A percentile compares a stretch with the other conserved stretches of the same genome.
These are phyloP conservation scores for Zonitis immaculata DNA, from an alignment of 2,888 invertebrate species.

Conservation along the genomic window DNA sequence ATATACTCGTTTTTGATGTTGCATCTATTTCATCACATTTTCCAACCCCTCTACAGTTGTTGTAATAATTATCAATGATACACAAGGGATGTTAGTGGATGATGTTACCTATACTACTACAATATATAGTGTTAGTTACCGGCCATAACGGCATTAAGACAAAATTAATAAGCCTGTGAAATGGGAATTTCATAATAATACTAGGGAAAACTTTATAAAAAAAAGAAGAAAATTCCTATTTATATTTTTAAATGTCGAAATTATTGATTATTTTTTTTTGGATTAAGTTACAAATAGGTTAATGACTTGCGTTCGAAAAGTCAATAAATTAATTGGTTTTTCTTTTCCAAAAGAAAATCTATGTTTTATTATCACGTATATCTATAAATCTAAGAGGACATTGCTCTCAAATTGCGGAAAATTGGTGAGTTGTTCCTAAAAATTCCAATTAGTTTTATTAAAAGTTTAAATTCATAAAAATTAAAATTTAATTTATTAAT, in stretches of 20 bases:
- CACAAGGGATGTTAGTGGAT: slow-evolving; percentile 38
- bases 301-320: neutral
- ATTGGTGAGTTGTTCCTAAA: no score
- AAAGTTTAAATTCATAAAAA: no score
- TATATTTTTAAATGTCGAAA: neutral
- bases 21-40: slow-evolving; percentile 39
- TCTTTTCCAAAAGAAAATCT: neutral
- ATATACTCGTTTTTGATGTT: slow-evolving; percentile 22
- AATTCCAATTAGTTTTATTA: no score
- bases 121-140: slow-evolving; percentile 19
- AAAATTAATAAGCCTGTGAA: slow-evolving; percentile 8
- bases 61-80: slow-evolving; percentile 50
- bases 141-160: slow-evolving; percentile 19
- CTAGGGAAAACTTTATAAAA: no score
- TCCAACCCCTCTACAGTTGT: slow-evolving; percentile 40
- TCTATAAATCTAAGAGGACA: no score
- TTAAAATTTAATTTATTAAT: no score
- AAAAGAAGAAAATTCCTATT: neutral
- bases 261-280: neutral
- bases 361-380: neutral
- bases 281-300: neutral
- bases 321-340: neutral
- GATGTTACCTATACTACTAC: slow-evolving; percentile 42
- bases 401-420: no score
- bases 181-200: slow-evolving; percentile 5